phyloP scores from a whole-genome alignment of 2,113 vertebrate genomes.

The Mustela lutreola region DNA sequence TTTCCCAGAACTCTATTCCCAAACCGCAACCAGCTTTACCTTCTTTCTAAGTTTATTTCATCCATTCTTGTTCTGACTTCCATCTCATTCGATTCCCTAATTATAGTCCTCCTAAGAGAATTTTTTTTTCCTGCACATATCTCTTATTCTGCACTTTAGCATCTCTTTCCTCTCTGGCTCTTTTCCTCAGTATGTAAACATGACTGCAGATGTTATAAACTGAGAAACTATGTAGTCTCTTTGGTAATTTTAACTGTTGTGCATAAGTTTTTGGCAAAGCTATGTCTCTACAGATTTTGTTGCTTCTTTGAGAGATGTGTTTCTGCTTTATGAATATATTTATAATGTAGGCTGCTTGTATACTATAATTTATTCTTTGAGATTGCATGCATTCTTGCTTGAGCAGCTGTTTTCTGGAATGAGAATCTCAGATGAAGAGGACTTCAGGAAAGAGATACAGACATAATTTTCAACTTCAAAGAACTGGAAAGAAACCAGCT shows the following conservation, averaged over 20 bases:
- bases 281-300: conserved; percentile 67
- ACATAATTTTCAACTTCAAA: conserved; percentile 10
- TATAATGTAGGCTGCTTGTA: conserved; percentile 65
- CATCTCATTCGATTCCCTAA: background rate
- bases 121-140: background rate
- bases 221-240: conserved; percentile 53
- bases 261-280: conserved; percentile 73
- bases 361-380: conserved; percentile 69
- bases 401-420: conserved; percentile 69
- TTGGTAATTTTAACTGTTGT: conserved; percentile 71
- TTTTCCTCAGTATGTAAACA: conserved; percentile 70
- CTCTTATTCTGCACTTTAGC: conserved; percentile 50
- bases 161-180: conserved; percentile 33
- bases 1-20: background rate
- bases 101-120: background rate
- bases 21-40: background rate
- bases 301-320: conserved; percentile 65
- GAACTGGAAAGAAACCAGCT: background rate
- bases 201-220: conserved; percentile 76
- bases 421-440: background rate
- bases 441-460: conserved; percentile 50
- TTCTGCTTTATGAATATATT: conserved; percentile 75
- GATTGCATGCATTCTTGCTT: conserved; percentile 32
- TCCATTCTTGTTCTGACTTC: background rate
- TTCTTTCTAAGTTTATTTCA: background rate